Conservation (phyloP, 2,888 invertebrate species). For the Danaus chrysippus region DNA sequence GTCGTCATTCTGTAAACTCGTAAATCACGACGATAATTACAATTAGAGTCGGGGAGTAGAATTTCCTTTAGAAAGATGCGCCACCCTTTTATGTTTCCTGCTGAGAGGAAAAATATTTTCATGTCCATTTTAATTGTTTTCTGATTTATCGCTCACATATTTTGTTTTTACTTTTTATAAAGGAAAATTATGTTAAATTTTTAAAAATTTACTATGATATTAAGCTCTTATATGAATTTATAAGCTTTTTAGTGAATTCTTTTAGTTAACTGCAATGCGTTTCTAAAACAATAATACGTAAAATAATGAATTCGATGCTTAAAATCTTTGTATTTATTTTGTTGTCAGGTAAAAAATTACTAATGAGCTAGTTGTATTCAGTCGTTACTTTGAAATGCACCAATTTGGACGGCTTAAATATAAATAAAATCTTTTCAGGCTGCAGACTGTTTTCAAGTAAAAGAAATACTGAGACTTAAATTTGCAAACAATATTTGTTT, state of each 20-base stretch:
- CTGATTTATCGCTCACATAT: background rate
- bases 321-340: conserved; percentile 23
- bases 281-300: no score
- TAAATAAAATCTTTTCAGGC: conserved; percentile 48
- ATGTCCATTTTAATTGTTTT: background rate
- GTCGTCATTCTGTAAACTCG: background rate
- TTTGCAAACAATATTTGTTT: conserved; percentile 1
- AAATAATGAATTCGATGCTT: no score
- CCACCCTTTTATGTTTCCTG: conserved; percentile 55
- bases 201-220: no score
- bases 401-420: conserved; percentile 52
- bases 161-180: background rate
- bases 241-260: no score
- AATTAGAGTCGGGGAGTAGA: no score
- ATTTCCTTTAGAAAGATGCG: background rate
- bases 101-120: conserved; percentile 43
- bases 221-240: no score
- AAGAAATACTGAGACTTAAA: no score
- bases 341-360: conserved; percentile 31
- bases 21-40: no score
- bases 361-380: conserved; percentile 46
- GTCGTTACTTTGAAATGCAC: conserved; percentile 37
- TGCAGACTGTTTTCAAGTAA: conserved; percentile 16
- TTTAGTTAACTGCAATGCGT: no score
- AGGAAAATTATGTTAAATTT: no score